Conservation (phyloP, 2,113 vertebrate genomes). For the Sphaerodactylus townsendi region DNA sequence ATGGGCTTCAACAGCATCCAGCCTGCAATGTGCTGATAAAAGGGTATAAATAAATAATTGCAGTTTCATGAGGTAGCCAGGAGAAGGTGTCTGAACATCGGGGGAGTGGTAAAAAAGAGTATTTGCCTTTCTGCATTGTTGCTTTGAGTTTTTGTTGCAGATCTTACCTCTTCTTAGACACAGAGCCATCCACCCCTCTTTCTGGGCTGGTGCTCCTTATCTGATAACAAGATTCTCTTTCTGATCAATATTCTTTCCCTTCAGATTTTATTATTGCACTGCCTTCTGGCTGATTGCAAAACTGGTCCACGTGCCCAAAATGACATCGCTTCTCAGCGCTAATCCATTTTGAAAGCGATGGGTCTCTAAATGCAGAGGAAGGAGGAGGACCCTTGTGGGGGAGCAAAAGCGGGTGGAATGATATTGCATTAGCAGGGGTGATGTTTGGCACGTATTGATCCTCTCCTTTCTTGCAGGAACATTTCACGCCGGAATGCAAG, state of each 20-base stretch:
- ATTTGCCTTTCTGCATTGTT: neutral
- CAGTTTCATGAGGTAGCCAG: slow-evolving; percentile 6
- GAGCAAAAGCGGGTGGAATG: neutral
- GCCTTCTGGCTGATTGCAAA: neutral
- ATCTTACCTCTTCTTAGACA: neutral
- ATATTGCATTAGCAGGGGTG: slow-evolving; percentile 28
- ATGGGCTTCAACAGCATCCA: neutral
- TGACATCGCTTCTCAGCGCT: slow-evolving; percentile 37
- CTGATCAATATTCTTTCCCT: slow-evolving; percentile 36
- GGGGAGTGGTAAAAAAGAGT: neutral
- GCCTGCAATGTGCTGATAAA: neutral
- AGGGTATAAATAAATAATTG: neutral
- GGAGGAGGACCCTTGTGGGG: neutral
- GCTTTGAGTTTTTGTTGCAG: neutral
- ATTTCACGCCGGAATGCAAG: slow-evolving; percentile 98
- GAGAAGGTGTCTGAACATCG: neutral
- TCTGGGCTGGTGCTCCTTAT: neutral
- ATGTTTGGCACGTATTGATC: slow-evolving; percentile 19
- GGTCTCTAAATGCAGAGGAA: slow-evolving; percentile 20
- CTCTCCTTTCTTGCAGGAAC: slow-evolving; percentile 82
- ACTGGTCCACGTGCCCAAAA: slow-evolving; percentile 7
- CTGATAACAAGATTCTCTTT: slow-evolving; percentile 11
- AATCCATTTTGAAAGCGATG: neutral
- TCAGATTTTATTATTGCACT: neutral
- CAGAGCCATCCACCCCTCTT: fast-evolving